These are phyloP conservation scores for Hydriomena furcata DNA, from an alignment of 2,888 invertebrate species.

Conservation along the genomic window DNA sequence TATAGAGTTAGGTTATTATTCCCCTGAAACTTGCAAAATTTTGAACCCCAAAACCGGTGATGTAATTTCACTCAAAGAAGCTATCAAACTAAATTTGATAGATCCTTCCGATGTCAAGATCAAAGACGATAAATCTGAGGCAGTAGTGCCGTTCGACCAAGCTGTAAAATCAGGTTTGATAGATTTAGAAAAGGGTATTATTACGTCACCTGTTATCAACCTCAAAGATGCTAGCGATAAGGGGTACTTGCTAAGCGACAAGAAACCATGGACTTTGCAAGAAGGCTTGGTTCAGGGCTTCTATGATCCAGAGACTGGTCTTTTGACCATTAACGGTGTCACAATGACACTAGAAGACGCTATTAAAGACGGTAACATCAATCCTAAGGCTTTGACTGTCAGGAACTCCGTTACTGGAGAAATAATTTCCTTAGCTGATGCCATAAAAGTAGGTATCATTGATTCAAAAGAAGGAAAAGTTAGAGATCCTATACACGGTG, in stretches of 20 bases:
- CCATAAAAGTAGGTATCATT: constrained; percentile 89
- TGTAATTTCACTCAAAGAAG: constrained; percentile 89
- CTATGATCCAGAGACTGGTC: constrained; percentile 89
- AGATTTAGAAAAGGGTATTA: constrained; percentile 87
- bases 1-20: constrained; percentile 90
- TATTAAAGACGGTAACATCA: constrained; percentile 89
- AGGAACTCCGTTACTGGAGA: constrained; percentile 91
- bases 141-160: constrained; percentile 86
- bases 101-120: constrained; percentile 89
- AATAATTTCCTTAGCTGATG: constrained; percentile 91
- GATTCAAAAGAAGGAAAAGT: constrained; percentile 92
- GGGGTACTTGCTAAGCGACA: constrained; percentile 90
- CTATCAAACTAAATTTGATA: constrained; percentile 87
- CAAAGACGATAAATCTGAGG: constrained; percentile 88
- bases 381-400: constrained; percentile 89
- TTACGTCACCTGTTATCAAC: constrained; percentile 87
- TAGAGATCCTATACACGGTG: constrained; percentile 88
- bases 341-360: constrained; percentile 89
- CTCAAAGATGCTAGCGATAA: constrained; percentile 91
- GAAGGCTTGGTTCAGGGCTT: constrained; percentile 92
- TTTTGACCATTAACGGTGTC: constrained; percentile 87
- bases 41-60: constrained; percentile 90
- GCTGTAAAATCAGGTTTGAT: constrained; percentile 88
- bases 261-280: constrained; percentile 91
- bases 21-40: constrained; percentile 88